A percentile compares a stretch with the other conserved stretches of the same genome.
These are phyloP conservation scores for Caenorhabditis wallacei DNA, from an alignment of 2,888 invertebrate genomes.

Conservation along the genomic window DNA sequence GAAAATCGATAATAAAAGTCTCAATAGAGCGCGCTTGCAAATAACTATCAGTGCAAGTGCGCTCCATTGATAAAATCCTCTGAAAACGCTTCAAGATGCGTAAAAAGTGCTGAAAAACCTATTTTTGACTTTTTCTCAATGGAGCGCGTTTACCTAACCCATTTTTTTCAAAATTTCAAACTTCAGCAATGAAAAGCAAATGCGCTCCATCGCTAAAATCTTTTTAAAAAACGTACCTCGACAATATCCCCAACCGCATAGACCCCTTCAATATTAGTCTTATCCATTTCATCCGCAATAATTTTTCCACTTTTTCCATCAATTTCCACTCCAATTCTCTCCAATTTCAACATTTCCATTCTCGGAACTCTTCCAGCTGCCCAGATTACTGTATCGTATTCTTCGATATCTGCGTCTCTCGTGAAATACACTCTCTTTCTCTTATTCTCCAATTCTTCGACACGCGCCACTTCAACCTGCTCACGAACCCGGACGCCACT, in stretches of 20 bases:
- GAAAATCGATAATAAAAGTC: too few species aligned
- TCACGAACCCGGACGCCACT: constrained; percentile 85
- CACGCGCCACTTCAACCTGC: constrained; percentile 50
- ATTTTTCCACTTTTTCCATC: constrained; percentile 54
- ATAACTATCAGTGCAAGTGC: too few species aligned
- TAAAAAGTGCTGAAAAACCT: not conserved
- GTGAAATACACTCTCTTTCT: constrained; percentile 44
- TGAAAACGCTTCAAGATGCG: too few species aligned
- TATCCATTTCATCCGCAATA: constrained; percentile 86
- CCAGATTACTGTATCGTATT: constrained; percentile 72
- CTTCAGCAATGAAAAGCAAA: too few species aligned
- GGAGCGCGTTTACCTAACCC: too few species aligned
- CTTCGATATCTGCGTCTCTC: not conserved
- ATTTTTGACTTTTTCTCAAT: not conserved
- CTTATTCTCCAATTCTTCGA: constrained; percentile 21
- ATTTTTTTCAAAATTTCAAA: too few species aligned
- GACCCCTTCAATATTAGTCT: constrained; percentile 87
- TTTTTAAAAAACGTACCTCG: constrained; percentile 53
- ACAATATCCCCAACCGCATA: constrained; percentile 93
- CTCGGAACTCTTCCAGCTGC: constrained; percentile 67
- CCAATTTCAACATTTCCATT: constrained; percentile 34
- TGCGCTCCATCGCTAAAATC: too few species aligned
- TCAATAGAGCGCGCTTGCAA: too few species aligned
- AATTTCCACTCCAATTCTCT: constrained; percentile 31
- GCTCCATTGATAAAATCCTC: too few species aligned